These are phyloP conservation scores for Lepetodrilus schrolli DNA, from an alignment of 2,888 invertebrate genomes.

Conservation along the genomic window DNA sequence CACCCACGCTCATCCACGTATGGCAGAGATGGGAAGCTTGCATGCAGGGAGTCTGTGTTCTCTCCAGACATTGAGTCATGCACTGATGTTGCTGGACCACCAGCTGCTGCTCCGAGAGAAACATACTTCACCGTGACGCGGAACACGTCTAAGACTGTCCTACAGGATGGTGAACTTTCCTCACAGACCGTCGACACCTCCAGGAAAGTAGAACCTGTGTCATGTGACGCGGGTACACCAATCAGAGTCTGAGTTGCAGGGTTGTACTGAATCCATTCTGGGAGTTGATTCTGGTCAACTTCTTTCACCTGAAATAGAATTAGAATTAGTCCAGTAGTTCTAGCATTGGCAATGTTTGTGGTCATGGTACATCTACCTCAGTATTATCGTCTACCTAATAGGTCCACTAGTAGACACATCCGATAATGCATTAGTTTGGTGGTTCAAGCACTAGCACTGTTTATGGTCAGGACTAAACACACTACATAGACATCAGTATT, in stretches of 20 bases:
- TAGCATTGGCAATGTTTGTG: too few species aligned
- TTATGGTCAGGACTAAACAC: too few species aligned
- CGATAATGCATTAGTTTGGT: too few species aligned
- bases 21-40: not conserved
- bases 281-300: constrained; percentile 18
- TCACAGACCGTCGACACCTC: constrained; percentile 18
- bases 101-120: not conserved
- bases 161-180: not conserved
- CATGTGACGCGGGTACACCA: constrained; percentile 34
- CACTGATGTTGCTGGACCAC: not conserved
- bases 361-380: too few species aligned
- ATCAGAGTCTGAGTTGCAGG: constrained; percentile 10
- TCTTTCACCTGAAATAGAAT: constrained; percentile 5
- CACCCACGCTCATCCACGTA: not conserved
- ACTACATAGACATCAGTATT: too few species aligned
- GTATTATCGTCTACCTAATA: too few species aligned
- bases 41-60: not conserved
- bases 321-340: too few species aligned
- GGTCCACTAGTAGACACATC: too few species aligned
- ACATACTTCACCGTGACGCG: constrained; percentile 31
- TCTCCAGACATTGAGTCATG: not conserved
- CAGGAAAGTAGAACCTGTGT: constrained; percentile 28
- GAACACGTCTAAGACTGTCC: constrained; percentile 34
- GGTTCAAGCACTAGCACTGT: too few species aligned
- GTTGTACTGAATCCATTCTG: constrained; percentile 37